These are phyloP conservation scores for Ichneumon xanthorius DNA, from an alignment of 2,888 invertebrate genomes.

Conservation along the genomic window DNA sequence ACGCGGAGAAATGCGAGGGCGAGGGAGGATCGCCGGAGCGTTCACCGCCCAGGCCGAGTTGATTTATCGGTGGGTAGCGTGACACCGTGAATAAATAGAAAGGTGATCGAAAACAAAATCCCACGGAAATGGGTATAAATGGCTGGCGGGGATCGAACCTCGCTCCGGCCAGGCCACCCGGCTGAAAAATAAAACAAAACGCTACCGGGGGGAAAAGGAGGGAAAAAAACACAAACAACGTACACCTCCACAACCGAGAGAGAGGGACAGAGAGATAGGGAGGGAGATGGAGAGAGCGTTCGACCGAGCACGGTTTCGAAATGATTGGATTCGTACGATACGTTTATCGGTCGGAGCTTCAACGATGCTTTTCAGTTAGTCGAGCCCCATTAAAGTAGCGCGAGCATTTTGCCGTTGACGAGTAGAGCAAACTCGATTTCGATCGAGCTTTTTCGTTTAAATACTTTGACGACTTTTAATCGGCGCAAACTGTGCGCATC, in stretches of 20 bases:
- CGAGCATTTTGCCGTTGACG: slow-evolving; percentile 60
- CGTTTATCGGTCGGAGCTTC: slow-evolving; percentile 58
- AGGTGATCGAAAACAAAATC: slow-evolving; percentile 75
- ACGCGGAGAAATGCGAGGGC: slow-evolving; percentile 57
- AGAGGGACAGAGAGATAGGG: neutral
- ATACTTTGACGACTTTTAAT: neutral
- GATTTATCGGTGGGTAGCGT: slow-evolving; percentile 75
- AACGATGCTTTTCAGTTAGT: slow-evolving; percentile 68
- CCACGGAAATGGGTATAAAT: slow-evolving; percentile 74
- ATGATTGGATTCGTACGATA: slow-evolving; percentile 68
- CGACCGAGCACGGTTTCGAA: slow-evolving; percentile 57
- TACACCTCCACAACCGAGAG: slow-evolving; percentile 18
- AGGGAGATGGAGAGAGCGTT: slow-evolving; percentile 38
- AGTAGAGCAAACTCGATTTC: slow-evolving; percentile 29
- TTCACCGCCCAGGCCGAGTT: slow-evolving; percentile 68
- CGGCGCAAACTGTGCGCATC: neutral
- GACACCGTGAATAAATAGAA: slow-evolving; percentile 75
- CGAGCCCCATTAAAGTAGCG: slow-evolving; percentile 60
- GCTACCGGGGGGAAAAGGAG: slow-evolving; percentile 37
- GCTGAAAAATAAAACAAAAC: slow-evolving; percentile 66
- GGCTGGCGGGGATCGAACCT: slow-evolving; percentile 67
- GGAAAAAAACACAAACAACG: slow-evolving; percentile 39
- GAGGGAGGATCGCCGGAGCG: slow-evolving; percentile 50
- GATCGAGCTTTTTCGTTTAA: slow-evolving; percentile 10
- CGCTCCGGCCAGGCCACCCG: slow-evolving; percentile 51